phyloP scores from a whole-genome alignment of 2,888 invertebrate genomes.

The Acronicta leporina region DNA sequence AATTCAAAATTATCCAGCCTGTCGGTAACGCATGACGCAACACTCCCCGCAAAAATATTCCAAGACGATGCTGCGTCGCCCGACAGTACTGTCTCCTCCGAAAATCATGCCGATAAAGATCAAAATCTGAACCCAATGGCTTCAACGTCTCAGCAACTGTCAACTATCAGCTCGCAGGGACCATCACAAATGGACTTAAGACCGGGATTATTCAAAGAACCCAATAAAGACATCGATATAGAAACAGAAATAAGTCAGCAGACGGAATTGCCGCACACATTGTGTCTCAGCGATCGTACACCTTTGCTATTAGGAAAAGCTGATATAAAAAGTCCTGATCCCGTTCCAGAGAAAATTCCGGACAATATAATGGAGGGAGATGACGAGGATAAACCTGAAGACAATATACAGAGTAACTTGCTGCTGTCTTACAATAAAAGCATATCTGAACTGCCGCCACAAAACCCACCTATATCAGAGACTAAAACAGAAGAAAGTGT shows the following conservation, averaged over 20 bases:
- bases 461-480: constrained; percentile 61
- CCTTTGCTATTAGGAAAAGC: constrained; percentile 82
- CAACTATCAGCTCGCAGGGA: constrained; percentile 60
- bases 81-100: constrained; percentile 81
- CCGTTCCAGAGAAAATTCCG: constrained; percentile 86
- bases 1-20: constrained; percentile 88
- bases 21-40: constrained; percentile 88
- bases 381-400: constrained; percentile 84
- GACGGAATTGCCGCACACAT: constrained; percentile 82
- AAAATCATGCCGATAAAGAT: constrained; percentile 68
- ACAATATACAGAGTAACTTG: constrained; percentile 72
- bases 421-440: constrained; percentile 77
- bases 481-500: constrained; percentile 76
- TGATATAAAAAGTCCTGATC: constrained; percentile 86
- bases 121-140: constrained; percentile 59
- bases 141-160: constrained; percentile 64
- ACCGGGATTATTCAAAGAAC: constrained; percentile 66
- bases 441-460: constrained; percentile 65
- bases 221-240: constrained; percentile 82
- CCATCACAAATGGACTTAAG: constrained; percentile 67
- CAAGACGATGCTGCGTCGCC: constrained; percentile 91
- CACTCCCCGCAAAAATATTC: constrained; percentile 91
- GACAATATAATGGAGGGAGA: constrained; percentile 86
- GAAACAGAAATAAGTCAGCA: constrained; percentile 86
- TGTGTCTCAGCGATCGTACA: constrained; percentile 79